A percentile compares a stretch with the other conserved stretches of the same genome.
These are phyloP conservation scores for Penaeus japonicus DNA, from an alignment of 1,140 invertebrate genomes.

Conservation along the genomic window DNA sequence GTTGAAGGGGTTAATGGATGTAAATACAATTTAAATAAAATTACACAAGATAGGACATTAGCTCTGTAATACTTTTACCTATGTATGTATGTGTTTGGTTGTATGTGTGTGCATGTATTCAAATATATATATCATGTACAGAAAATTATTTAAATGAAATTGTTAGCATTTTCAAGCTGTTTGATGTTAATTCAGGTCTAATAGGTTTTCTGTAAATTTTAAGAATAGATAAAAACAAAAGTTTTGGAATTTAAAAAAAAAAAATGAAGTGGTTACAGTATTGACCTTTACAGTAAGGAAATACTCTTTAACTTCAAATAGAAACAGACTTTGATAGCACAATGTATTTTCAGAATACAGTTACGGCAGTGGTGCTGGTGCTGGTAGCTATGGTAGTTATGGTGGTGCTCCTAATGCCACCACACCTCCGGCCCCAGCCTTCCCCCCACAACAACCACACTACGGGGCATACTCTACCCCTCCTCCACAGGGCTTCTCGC, in stretches of 20 bases:
- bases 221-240: too few species aligned
- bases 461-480: slow-evolving; percentile 56
- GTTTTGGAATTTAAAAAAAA: too few species aligned
- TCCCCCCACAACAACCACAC: slow-evolving; percentile 25
- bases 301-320: neutral
- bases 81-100: neutral
- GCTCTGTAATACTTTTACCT: neutral
- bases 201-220: too few species aligned
- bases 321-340: too few species aligned
- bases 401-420: slow-evolving; percentile 38
- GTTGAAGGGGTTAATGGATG: too few species aligned
- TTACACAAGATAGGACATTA: too few species aligned
- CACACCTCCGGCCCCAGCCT: slow-evolving; percentile 46
- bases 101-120: neutral
- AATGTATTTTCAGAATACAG: slow-evolving; percentile 27
- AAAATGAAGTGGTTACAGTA: too few species aligned
- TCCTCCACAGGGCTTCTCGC: slow-evolving; percentile 52
- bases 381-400: slow-evolving; percentile 44
- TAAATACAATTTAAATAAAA: too few species aligned
- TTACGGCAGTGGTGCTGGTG: slow-evolving; percentile 21
- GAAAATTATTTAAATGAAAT: neutral
- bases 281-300: too few species aligned
- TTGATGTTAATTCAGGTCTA: too few species aligned
- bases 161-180: too few species aligned
- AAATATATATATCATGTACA: neutral